Conservation (phyloP, 2,797 vertebrate genomes). For the Petrocephalus sullivani region DNA sequence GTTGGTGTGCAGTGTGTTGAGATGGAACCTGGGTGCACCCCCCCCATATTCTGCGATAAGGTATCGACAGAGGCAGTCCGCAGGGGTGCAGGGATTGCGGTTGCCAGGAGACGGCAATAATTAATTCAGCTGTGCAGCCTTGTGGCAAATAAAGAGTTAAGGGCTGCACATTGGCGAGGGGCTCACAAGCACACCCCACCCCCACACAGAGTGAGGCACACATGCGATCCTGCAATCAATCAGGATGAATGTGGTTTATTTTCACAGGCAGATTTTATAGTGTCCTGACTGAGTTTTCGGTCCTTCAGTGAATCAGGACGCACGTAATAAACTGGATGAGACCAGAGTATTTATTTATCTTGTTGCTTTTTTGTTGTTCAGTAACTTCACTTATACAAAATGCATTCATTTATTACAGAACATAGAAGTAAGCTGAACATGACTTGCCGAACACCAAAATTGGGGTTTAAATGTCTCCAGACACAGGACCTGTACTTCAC, state of each 20-base stretch:
- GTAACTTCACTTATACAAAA: neutral
- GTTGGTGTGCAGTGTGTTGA: neutral
- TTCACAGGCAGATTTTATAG: neutral
- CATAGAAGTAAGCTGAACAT: neutral
- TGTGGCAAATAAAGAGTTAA: constrained; percentile 20
- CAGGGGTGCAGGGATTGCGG: constrained; percentile 16
- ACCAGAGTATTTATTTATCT: too few relatives aligned
- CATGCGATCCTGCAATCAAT: neutral
- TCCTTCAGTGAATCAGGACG: neutral
- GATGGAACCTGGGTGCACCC: neutral
- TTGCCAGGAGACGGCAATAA: constrained; percentile 34
- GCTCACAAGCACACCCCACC: neutral
- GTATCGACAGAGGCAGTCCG: neutral
- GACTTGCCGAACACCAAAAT: neutral
- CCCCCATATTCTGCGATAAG: neutral
- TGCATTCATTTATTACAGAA: neutral
- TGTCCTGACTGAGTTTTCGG: neutral
- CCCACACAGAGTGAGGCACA: neutral
- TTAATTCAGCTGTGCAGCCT: constrained; percentile 14
- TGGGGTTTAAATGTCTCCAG: neutral
- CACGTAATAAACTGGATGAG: too few relatives aligned
- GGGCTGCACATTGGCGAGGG: neutral
- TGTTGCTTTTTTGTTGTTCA: neutral
- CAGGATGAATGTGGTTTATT: neutral
- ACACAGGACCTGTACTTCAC: neutral